Conservation (phyloP, 2,113 vertebrate species). For the Barbus barbus region DNA sequence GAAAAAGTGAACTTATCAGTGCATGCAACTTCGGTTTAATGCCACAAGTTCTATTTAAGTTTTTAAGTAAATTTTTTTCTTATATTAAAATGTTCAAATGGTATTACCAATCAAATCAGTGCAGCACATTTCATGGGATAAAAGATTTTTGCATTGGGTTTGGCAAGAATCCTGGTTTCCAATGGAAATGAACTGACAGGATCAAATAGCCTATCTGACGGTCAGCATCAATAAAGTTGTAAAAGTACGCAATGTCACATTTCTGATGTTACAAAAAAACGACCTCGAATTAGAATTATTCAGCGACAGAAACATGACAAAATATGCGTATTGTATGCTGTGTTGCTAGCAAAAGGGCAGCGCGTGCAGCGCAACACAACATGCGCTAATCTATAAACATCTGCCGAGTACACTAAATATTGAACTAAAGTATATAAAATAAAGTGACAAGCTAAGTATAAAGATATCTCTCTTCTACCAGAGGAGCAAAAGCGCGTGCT, state of each 20-base stretch:
- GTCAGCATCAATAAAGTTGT: no score
- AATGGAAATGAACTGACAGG: not conserved
- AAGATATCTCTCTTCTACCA: not conserved
- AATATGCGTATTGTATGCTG: no score
- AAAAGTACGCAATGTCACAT: not conserved
- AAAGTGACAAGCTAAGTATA: not conserved
- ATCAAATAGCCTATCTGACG: not conserved
- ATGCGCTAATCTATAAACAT: not conserved
- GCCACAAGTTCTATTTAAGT: no score
- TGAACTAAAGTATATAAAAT: not conserved
- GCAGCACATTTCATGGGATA: not conserved
- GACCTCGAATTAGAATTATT: not conserved
- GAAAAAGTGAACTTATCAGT: not conserved
- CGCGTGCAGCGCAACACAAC: not conserved
- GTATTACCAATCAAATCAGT: not conserved
- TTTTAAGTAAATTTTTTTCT: no score
- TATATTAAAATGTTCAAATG: not conserved
- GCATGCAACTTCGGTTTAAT: not conserved
- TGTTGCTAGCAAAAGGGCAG: not conserved
- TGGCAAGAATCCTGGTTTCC: not conserved
- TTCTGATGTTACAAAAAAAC: not conserved
- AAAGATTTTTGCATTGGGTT: not conserved
- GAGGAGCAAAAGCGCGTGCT: conserved; percentile 57
- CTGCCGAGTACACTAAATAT: not conserved
- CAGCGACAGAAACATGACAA: not conserved